Base-by-base conservation (phyloP, 2,113 vertebrate species). In the Candoia aspera region DNA sequence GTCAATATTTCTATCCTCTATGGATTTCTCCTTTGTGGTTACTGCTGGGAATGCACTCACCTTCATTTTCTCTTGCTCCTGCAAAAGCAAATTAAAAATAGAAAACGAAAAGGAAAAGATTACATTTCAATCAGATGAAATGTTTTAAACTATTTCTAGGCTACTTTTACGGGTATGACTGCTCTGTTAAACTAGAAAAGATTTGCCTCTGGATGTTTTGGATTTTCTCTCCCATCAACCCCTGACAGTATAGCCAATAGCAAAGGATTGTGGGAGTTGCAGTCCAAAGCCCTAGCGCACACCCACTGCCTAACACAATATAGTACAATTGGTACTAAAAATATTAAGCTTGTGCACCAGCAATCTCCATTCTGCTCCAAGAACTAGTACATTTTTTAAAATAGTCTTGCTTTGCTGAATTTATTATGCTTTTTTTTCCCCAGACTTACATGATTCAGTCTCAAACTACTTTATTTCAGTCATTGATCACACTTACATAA, bases 21-120 rank as follows among this genome's bases (percentile, higher is more conserved):
- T 17, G 12, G 84, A n/a, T n/a, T 29, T 11, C 24, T 54, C 10
- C 84, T 54, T 42, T 3, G 2, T 89, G 60, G 42, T 19, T 88
- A 23, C 15, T 53, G 33, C 37, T 86, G 92, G 91, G 0, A 33
- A 93, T 93, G 90, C 26, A 95, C 97, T 96, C 92, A 97, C 96
- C 97, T 95, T 84, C 95, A 0, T 97, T 92, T 0, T 95, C 94
- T 93, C 62, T 95, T 68, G 92, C 13, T 49, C 91, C 19, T 84
- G 6, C 53, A 83, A 55, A 68, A 9, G 19, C 87, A 87, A 0
- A 0, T 86, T 73, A 84, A 60, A 54, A 59, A 21, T 29, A 93
- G 37, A 94, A 58, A 88, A 90, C 8, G 54, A 94, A 91, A 53
- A 10, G 94, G 92, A 96, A 55, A 42, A 79, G 92, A 91, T 11